Conservation (phyloP, 1,140 invertebrate species). For the Pectinophora gossypiella region DNA sequence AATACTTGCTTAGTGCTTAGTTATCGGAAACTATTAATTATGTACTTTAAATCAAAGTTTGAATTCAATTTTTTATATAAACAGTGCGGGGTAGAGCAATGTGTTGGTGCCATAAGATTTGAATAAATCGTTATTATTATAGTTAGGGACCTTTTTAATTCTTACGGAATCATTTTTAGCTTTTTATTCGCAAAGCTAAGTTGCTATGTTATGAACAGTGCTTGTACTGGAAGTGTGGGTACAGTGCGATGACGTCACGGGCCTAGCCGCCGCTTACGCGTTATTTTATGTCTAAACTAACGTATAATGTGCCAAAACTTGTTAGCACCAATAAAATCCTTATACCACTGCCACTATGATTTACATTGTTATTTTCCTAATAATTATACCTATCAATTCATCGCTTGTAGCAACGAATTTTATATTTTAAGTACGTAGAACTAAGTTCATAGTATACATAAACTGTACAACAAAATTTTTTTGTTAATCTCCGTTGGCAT, state of each 20-base stretch:
- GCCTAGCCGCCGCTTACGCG: no score
- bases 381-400: not conserved
- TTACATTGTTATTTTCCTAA: not conserved
- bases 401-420: constrained; percentile 26
- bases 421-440: constrained; percentile 29
- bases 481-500: constrained; percentile 43
- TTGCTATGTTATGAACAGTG: no score
- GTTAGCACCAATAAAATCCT: constrained; percentile 13
- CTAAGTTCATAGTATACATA: not conserved
- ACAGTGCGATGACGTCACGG: no score
- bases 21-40: constrained; percentile 6
- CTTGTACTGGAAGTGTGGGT: no score
- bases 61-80: constrained; percentile 5
- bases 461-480: no score
- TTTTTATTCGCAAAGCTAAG: not conserved
- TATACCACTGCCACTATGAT: constrained; percentile 48
- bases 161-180: not conserved
- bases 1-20: constrained; percentile 48
- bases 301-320: constrained; percentile 56
- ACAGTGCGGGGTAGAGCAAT: constrained; percentile 21
- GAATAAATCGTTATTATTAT: constrained; percentile 40
- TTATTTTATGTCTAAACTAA: no score
- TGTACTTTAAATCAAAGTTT: not conserved
- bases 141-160: constrained; percentile 39
- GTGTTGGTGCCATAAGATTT: constrained; percentile 59